Conservation (phyloP, 2,113 vertebrate genomes). For the Oryzias curvinotus region DNA sequence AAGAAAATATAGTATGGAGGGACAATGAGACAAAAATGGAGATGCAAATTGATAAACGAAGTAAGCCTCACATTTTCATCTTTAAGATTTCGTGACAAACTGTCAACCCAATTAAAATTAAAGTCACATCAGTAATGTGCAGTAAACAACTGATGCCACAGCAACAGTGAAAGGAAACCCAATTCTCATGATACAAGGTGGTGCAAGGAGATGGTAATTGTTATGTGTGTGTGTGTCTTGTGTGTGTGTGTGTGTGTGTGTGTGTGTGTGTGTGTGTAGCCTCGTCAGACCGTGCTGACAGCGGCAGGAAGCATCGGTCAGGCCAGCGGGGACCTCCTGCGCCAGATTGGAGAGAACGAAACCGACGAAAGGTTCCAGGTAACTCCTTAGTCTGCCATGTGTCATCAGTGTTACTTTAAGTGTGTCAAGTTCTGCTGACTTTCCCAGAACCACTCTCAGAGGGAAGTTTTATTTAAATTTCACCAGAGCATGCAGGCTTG, state of each 20-base stretch:
- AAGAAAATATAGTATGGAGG: too few relatives aligned
- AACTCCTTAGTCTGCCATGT: conserved; percentile 10
- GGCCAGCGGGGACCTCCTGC: conserved; percentile 94
- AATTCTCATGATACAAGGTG: background rate
- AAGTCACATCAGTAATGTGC: too few relatives aligned
- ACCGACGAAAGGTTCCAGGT: conserved; percentile 97
- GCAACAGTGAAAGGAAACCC: background rate
- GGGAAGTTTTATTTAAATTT: too few relatives aligned
- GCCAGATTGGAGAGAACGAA: conserved; percentile 96
- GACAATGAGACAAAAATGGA: too few relatives aligned
- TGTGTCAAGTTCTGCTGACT: background rate
- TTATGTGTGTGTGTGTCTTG: conserved; percentile 9
- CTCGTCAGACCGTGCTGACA: conserved; percentile 95
- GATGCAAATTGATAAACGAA: background rate
- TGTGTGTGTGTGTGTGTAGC: conserved; percentile 69
- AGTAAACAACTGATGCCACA: too few relatives aligned
- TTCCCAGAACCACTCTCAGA: too few relatives aligned
- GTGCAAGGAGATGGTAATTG: background rate
- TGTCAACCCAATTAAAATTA: conserved; percentile 30
- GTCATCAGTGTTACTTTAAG: conserved; percentile 13
- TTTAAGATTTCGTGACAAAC: conserved; percentile 2
- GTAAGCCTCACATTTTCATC: conserved; percentile 4
- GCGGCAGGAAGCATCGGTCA: conserved; percentile 98
- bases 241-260: conserved; percentile 11
- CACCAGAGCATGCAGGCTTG: too few relatives aligned